phyloP scores from a whole-genome alignment of 2,797 vertebrate genomes.

The Acanthopagrus latus region DNA sequence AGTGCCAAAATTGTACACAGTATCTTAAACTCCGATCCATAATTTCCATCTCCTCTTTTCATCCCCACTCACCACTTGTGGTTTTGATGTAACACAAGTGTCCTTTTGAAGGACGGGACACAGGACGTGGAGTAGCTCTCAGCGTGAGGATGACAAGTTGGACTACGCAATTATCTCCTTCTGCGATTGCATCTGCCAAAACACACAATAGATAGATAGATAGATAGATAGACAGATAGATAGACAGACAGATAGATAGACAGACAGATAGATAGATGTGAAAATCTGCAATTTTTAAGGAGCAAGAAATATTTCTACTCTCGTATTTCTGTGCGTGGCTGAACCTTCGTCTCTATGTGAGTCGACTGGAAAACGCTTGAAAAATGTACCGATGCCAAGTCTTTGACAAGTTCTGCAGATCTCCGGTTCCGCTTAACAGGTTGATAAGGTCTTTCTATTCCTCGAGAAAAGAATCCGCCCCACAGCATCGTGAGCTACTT shows the following conservation, averaged over 20 bases:
- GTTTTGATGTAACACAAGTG: constrained; percentile 48
- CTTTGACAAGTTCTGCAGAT: constrained; percentile 70
- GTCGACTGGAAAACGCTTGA: constrained; percentile 66
- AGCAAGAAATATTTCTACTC: constrained; percentile 33
- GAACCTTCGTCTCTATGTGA: constrained; percentile 51
- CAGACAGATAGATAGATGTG: neutral
- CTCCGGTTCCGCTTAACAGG: constrained; percentile 59
- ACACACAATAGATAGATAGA: constrained; percentile 7
- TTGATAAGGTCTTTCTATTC: constrained; percentile 45
- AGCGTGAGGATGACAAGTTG: constrained; percentile 43
- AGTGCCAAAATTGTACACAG: constrained; percentile 15
- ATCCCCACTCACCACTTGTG: constrained; percentile 30
- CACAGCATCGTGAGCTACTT: constrained; percentile 43
- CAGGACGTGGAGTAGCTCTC: constrained; percentile 34
- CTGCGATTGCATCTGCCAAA: constrained; percentile 43
- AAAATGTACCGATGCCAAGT: constrained; percentile 65
- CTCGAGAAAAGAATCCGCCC: constrained; percentile 39
- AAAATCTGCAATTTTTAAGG: constrained; percentile 47
- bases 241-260: constrained; percentile 4
- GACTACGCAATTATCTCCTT: constrained; percentile 46
- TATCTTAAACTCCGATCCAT: constrained; percentile 14
- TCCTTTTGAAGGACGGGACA: constrained; percentile 54
- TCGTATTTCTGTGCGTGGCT: constrained; percentile 48
- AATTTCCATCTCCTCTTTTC: constrained; percentile 28
- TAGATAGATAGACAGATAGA: constrained; percentile 3